Evolutionary conservation across 2,113 vertebrate species (phyloP), one percentile per base, ranked within the genome.

Genomic region (Rhinogobius similis): DNA sequence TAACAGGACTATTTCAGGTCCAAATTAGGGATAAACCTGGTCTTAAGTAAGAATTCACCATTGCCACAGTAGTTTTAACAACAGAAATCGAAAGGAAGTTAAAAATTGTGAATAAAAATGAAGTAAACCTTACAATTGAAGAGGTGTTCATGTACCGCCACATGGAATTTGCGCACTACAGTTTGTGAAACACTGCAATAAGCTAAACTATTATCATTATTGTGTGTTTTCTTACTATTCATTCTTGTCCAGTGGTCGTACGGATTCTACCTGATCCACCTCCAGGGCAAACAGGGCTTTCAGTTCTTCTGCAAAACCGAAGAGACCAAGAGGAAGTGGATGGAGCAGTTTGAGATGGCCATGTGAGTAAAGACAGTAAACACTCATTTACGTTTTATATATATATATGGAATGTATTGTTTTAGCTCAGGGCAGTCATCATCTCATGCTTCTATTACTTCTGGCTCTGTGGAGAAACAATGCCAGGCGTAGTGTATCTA

Each of bases 341-440:
- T 98, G 96, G 97, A 99, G 86, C 97, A 99, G 91, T 98, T 99
- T 67, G 96, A 98, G 78, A 99, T 99, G 98, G 98, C 97, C 78
- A 97, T 99, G 98, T 98, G 91, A 93, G 97, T 90, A 12, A 0
- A n/a, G n/a, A n/a, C n/a, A n/a, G n/a, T 11, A 50, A 5, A 23
- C 53, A 4, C n/a, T 23, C 10, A 55, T 21, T 5, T 36, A 36
- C 32, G 5, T 36, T 36, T 10, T 52, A 20, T 12, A 41, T 8
- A 8, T 36, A 3, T 5, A 8, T 11, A 13, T 41, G 12, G 10
- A 41, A 13, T 41, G 11, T 10, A 12, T 1, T 12, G 23, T 7
- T 7, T 11, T 26, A 26, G 23, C 52, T 26, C 52, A 14, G 52
- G 14, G 23, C 52, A 4, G 12, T 38, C 20, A 61, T 61, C 18